Evolutionary conservation across 2,888 invertebrate species (phyloP), one percentile per base, ranked within the genome.

Genomic region (Heterodera filipjevi): DNA sequence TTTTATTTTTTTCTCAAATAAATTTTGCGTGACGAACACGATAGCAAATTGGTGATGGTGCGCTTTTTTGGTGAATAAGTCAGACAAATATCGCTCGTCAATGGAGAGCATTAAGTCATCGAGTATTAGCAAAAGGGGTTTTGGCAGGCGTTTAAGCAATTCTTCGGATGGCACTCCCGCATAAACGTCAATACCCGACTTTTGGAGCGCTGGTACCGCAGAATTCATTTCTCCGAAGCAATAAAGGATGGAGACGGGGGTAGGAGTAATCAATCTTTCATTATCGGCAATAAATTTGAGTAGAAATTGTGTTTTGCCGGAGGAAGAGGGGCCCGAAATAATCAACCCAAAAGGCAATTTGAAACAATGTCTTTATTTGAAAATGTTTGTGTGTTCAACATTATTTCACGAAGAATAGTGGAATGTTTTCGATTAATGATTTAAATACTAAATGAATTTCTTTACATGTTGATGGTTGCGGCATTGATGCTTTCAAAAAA

Each of bases 11-110:
- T 39, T 39, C 39, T 39, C 39, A 2, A 39, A 39, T 12, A 39
- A 68, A 39, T 81, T 70, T 78, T 80, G 80, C 5, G 81, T 81
- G 5, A 80, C 39, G 33, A 76, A 82, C 39, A 39, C 39, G 6
- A 39, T 12, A 6, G 39, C 39, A 39, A 39, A 39, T 39, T 39
- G 39, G 12, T 39, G 39, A 2, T 39, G 39, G 39, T 39, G 39
- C 8, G 39, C 6, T 39, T 39, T 39, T 39, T 39, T 80, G 10
- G 80, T 80, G 53, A 81, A 80, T 16, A 80, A 44, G 30, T 78
- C 70, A 2, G 82, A 59, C 39, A 39, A 2, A 39, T 39, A 81
- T 19, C 35, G 35, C 49, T 77, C 78, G 30, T 76, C 73, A 0
- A 76, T 77, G 22, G 78, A 53, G 1, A 76, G 12, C 32, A 80